Base-by-base conservation (phyloP, 2,113 vertebrate genomes). In the Polyodon spathula region DNA sequence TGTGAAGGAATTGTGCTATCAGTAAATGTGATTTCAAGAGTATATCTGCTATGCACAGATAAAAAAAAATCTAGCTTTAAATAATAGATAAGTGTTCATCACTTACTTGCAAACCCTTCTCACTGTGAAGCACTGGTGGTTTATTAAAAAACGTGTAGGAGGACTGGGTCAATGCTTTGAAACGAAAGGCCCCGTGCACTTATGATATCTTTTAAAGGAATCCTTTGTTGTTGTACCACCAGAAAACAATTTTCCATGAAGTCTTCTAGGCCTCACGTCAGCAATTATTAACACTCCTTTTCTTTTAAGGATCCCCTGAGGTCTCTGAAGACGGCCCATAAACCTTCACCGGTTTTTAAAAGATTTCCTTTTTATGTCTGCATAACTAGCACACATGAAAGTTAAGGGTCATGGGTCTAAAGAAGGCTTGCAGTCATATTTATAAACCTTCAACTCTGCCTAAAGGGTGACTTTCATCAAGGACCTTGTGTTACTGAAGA, bases 391-490 rank as follows among this genome's bases (percentile, higher is more conserved):
- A 54, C 16, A 54, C 39, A 58, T 17, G 15, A 58, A 43, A 58
- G 40, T 58, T 58, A 58, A 58, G 9, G 40, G 41, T 58, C 40
- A 58, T 40, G 46, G 43, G 42, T 48, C 43, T 27, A 48, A 37
- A 59, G 41, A 9, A 59, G 15, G 14, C 17, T 27, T 37, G 15
- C 7, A 59, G 58, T 42, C 56, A 42, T 58, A 40, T 59, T 59
- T 59, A 6, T 42, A 59, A 59, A 59, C 15, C 58, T 54, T 54
- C 44, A 42, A 59, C 58, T 46, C 6, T 59, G 43, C 58, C 57
- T 43, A n/a, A 41, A 58, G 40, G 57, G 57, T 16, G 15, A 43
- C 40, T 42, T 43, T 58, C n/a, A 41, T 54, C 53, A 58, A 7
- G 16, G 41, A 42, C 43, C n/a, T 58, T 43, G 40, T 59, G 42